phyloP scores from a whole-genome alignment of 2,113 vertebrate species.

The Limnothrissa miodon region DNA sequence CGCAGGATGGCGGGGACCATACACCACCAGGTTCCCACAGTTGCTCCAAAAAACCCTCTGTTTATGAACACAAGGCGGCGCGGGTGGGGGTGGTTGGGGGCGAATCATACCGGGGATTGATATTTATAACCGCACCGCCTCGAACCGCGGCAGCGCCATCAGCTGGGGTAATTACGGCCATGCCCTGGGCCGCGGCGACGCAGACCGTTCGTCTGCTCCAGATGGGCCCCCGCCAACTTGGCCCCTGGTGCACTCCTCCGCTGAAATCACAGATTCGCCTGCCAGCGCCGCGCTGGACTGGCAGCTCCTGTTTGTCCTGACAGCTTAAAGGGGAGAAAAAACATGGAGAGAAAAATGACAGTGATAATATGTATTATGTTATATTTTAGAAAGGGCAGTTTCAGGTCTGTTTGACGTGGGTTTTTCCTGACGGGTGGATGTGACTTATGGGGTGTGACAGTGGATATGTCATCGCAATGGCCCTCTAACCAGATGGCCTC shows the following conservation, averaged over 20 bases:
- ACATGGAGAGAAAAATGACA: conserved; percentile 32
- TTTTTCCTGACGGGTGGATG: not conserved
- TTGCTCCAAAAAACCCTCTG: conserved; percentile 68
- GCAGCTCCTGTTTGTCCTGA: conserved; percentile 66
- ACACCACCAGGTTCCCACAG: conserved; percentile 71
- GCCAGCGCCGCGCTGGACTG: conserved; percentile 75
- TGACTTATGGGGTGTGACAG: conserved; percentile 14
- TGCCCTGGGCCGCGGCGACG: conserved; percentile 76
- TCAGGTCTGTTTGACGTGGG: not conserved
- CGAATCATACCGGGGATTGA: conserved; percentile 70
- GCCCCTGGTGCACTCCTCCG: conserved; percentile 69
- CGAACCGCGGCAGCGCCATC: conserved; percentile 72
- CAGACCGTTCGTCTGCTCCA: conserved; percentile 76
- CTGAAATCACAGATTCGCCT: conserved; percentile 76
- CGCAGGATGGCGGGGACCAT: conserved; percentile 51
- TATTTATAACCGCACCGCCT: conserved; percentile 85
- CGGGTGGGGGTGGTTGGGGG: conserved; percentile 45
- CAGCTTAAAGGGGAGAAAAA: conserved; percentile 59
- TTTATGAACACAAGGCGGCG: conserved; percentile 67
- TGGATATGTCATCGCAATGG: not conserved
- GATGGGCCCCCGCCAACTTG: conserved; percentile 76
- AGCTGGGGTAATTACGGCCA: conserved; percentile 73
- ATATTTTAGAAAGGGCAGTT: conserved; percentile 13
- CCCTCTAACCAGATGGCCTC: conserved; percentile 9
- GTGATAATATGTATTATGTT: conserved; percentile 17